A percentile compares a stretch with the other conserved stretches of the same genome.
Evolutionary conservation across 2,113 vertebrate genomes (phyloP).

Genomic region (Athene noctua): DNA sequence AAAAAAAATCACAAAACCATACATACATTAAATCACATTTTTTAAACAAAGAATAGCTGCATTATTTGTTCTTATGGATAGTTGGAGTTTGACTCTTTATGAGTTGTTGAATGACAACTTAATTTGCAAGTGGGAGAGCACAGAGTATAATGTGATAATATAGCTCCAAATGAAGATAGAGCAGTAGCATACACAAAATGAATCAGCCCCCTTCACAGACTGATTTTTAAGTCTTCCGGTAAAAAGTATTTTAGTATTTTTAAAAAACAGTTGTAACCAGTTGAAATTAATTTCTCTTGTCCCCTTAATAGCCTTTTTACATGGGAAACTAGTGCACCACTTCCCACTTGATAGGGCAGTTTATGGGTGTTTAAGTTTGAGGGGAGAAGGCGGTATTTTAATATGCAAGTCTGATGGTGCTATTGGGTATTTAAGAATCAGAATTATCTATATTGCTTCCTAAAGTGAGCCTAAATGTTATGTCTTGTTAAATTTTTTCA

Average conservation of each 20-base stretch:
- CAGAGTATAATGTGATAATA: slow-evolving; percentile 32
- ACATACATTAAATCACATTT: neutral
- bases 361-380: neutral
- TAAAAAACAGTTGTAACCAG: neutral
- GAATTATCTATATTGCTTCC: slow-evolving; percentile 60
- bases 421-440: slow-evolving; percentile 59
- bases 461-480: slow-evolving; percentile 60
- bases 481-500: slow-evolving; percentile 65
- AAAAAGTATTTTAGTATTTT: neutral
- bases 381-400: neutral
- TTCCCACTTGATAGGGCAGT: slow-evolving; percentile 30
- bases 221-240: neutral
- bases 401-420: slow-evolving; percentile 56
- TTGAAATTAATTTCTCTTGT: slow-evolving; percentile 8
- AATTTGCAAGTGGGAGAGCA: slow-evolving; percentile 48
- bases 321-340: neutral
- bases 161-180: slow-evolving; percentile 12
- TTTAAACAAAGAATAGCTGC: neutral
- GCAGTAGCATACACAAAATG: neutral
- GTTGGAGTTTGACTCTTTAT: neutral
- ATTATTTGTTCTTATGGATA: slow-evolving; percentile 19
- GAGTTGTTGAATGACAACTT: slow-evolving; percentile 47
- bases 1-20: neutral
- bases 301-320: slow-evolving; percentile 48
- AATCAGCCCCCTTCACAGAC: neutral